These are phyloP conservation scores for Anthophora plumipes DNA, from an alignment of 2,888 invertebrate genomes.

Conservation along the genomic window DNA sequence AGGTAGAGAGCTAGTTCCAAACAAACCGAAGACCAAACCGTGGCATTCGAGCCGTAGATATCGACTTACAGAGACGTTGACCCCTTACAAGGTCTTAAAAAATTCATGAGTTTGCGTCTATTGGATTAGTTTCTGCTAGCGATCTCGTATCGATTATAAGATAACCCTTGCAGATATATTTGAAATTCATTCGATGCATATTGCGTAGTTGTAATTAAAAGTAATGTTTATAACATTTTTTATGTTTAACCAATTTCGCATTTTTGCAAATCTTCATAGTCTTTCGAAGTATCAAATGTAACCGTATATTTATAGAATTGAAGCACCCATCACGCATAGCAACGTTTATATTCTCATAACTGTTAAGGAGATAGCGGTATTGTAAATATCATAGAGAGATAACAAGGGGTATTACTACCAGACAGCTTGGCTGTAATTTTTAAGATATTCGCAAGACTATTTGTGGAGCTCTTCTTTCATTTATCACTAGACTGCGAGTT, in stretches of 20 bases:
- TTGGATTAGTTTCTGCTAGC: slow-evolving; percentile 57
- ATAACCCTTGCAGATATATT: slow-evolving; percentile 15
- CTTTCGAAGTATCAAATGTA: background rate
- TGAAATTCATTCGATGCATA: background rate
- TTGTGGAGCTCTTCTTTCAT: slow-evolving; percentile 28
- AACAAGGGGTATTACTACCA: slow-evolving; percentile 38
- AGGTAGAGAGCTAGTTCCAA: slow-evolving; percentile 14
- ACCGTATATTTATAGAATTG: background rate
- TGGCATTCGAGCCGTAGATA: slow-evolving; percentile 72
- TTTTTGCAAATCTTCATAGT: background rate
- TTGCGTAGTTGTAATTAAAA: background rate
- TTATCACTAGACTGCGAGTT: too few relatives aligned
- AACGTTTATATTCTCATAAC: slow-evolving; percentile 57
- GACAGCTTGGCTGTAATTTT: slow-evolving; percentile 49
- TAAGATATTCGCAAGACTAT: slow-evolving; percentile 17
- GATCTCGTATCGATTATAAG: slow-evolving; percentile 54
- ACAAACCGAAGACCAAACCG: slow-evolving; percentile 70
- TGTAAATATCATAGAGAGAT: slow-evolving; percentile 63
- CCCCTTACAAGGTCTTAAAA: slow-evolving; percentile 76
- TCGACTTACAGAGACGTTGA: slow-evolving; percentile 79
- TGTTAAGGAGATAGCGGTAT: slow-evolving; percentile 44
- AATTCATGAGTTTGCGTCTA: slow-evolving; percentile 76
- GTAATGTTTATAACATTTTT: background rate
- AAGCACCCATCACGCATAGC: background rate
- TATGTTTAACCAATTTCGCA: background rate